phyloP scores from a whole-genome alignment of 2,113 vertebrate genomes.

The Entelurus aequoreus region DNA sequence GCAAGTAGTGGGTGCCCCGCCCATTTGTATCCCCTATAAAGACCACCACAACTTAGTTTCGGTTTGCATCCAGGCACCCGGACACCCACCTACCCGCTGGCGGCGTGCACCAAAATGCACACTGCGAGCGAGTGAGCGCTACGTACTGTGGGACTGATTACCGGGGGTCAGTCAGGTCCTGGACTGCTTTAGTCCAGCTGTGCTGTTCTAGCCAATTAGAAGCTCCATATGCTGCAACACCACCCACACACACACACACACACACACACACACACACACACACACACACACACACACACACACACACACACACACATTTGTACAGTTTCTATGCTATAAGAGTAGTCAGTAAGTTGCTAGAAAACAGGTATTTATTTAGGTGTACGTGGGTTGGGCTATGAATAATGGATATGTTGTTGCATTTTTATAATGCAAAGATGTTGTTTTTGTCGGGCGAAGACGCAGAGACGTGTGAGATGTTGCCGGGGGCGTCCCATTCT shows the following conservation, averaged over 20 bases:
- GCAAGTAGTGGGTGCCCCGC: no score
- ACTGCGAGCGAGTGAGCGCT: conserved; percentile 31
- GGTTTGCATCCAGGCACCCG: neutral
- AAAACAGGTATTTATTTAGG: conserved; percentile 63
- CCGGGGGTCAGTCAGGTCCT: conserved; percentile 66
- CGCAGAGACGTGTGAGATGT: conserved; percentile 68
- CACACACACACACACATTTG: conserved; percentile 41
- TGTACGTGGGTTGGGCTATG: conserved; percentile 73
- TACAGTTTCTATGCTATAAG: conserved; percentile 8
- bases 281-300: conserved; percentile 42
- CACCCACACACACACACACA: conserved; percentile 57
- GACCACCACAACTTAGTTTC: no score
- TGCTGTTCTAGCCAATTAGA: conserved; percentile 79
- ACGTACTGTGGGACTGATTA: conserved; percentile 65
- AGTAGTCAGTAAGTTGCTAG: conserved; percentile 42
- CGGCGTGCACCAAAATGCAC: conserved; percentile 1
- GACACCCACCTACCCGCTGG: neutral
- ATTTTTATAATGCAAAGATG: conserved; percentile 83
- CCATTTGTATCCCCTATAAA: no score
- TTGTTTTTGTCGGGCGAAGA: conserved; percentile 76
- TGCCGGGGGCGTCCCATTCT: conserved; percentile 59
- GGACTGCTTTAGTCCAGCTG: conserved; percentile 71
- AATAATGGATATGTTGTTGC: conserved; percentile 88
- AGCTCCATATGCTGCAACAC: conserved; percentile 71
- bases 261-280: conserved; percentile 57